Base-by-base conservation (phyloP, 2,888 invertebrate genomes). In the Allolobophora icterica region DNA sequence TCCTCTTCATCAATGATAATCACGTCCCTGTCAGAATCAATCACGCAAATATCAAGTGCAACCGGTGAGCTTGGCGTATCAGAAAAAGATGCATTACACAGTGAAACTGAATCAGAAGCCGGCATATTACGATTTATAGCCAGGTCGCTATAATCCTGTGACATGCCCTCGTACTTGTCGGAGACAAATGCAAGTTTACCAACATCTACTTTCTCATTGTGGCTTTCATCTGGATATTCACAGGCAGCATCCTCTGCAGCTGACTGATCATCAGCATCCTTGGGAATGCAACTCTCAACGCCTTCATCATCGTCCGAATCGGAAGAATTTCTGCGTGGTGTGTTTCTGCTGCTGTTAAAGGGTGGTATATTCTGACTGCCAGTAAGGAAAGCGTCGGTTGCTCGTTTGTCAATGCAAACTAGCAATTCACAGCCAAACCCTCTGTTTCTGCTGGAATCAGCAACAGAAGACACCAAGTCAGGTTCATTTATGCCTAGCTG, bases 351-450 rank as follows among this genome's bases (percentile, higher is more conserved):
- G 87, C 34, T 38, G 38, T 24, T 87, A 38, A 87, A 87, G 21
- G 87, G 35, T 87, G 87, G 38, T 38, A 87, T 35, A 24, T 34
- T 19, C 34, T 34, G 38, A 38, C 87, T 1, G 21, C 87, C 87
- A 87, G 34, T 87, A 34, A 87, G 34, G 34, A 87, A 38, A 38
- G 87, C 87, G 24, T 87, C 87, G 8, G 87, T 87, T 17, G 87
- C 87, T 38, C 87, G 34, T 38, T 87, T 87, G 38, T 87, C 87
- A 87, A 87, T 87, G 87, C 87, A 87, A 17, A 87, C 87, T 21
- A 87, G 87, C 87, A 87, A 38, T 34, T 87, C 87, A 87, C 87
- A 87, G 87, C 87, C 87, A 87, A 87, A 87, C 19, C 35, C 87
- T 35, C 38, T 87, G 35, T 35, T 34, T 87, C 87, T 87, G 87